Base-by-base conservation (phyloP, 2,888 invertebrate species). In the Tinea semifulvella region DNA sequence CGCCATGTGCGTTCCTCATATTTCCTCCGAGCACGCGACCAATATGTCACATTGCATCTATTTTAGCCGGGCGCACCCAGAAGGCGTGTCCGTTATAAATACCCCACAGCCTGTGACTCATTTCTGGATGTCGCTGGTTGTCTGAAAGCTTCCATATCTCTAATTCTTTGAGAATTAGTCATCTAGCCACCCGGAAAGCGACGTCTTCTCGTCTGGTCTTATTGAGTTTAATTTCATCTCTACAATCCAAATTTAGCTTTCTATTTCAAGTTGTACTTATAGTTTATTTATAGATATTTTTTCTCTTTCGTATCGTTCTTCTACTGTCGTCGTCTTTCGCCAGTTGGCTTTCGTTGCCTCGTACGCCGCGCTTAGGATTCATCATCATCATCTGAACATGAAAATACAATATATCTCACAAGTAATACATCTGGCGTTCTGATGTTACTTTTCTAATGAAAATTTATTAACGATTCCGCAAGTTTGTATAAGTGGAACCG, bases 1-100 rank as follows among this genome's bases (percentile, higher is more conserved):
- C 36, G 18, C 18, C 16, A 36, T 7, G 14, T 10, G 36, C 16
- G 36, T 43, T 28, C 19, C 31, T 19, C 40, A 40, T 22, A 22
- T 40, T 40, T 40, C 40, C 40, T 22, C 40, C 8, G 22, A n/a
- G 40, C 40, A 40, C 40, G 43, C 43, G 20, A 14, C 43, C 4
- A 17, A 16, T 16, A n/a, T 27, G 27, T 17, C 27, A 14, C 6
- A 11, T 26, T 19, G 11, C 6, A 31, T 31, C 77, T 77, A 79
- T 79, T 79, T 67, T 59, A 73, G 17, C 61, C 61, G 58, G 65
- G 62, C 31, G 65, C 65, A 64, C 71, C 68, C 72, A 71, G 73
- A 71, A 79, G 79, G 79, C 76, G 77, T 77, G 79, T 76, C 77
- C 73, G 71, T 62, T 77, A 75, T 76, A 71, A 71, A 75, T 77